Evolutionary conservation across 2,113 vertebrate genomes (phyloP).

Genomic region (Hippocampus zosterae): DNA sequence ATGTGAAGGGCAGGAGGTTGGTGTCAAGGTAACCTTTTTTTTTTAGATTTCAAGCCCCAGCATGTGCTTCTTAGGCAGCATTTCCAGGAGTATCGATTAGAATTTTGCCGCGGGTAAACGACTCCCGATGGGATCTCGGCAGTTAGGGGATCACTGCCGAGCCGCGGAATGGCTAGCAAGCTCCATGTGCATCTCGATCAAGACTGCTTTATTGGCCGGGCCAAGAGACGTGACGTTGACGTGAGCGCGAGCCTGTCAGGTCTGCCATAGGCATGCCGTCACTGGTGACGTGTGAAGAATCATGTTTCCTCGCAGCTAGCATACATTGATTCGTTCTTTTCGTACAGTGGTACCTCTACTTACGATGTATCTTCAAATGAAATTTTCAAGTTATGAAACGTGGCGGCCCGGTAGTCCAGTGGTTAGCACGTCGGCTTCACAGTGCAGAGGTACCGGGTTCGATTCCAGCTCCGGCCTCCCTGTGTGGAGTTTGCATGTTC

Average conservation of each 20-base stretch:
- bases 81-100: conserved; percentile 72
- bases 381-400: too few relatives aligned
- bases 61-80: conserved; percentile 45
- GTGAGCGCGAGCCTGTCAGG: conserved; percentile 68
- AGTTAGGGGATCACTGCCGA: conserved; percentile 65
- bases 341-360: too few relatives aligned
- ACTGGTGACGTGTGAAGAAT: conserved; percentile 19
- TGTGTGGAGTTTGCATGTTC: too few relatives aligned
- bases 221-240: conserved; percentile 50
- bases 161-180: conserved; percentile 60
- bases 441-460: too few relatives aligned
- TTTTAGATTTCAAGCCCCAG: conserved; percentile 52
- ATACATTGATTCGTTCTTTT: too few relatives aligned
- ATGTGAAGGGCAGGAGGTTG: conserved; percentile 36
- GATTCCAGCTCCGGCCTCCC: too few relatives aligned
- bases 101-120: conserved; percentile 71
- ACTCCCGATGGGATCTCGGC: conserved; percentile 67
- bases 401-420: too few relatives aligned
- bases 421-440: too few relatives aligned
- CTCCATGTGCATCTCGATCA: conserved; percentile 70
- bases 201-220: conserved; percentile 66
- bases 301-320: too few relatives aligned
- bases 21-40: conserved; percentile 29
- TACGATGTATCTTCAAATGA: too few relatives aligned
- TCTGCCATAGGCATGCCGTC: conserved; percentile 46